A percentile compares a stretch with the other conserved stretches of the same genome.
Conservation (phyloP, 2,888 invertebrate species). For the Caenorhabditis plicata region DNA sequence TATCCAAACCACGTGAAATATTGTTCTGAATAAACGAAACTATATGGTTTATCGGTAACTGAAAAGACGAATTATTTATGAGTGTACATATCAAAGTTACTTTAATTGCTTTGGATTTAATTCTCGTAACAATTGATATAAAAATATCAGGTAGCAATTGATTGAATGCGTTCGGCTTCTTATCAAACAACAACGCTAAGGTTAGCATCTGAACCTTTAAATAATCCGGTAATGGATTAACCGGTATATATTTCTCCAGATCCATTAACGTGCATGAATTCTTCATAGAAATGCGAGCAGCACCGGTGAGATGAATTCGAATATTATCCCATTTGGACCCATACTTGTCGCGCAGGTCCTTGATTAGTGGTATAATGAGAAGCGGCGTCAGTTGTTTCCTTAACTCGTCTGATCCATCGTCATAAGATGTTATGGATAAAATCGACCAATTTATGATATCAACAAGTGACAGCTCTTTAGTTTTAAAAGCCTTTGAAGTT, state of each 20-base stretch:
- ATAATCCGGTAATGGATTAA: background rate
- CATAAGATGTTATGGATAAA: constrained; percentile 1
- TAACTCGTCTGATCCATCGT: constrained; percentile 4
- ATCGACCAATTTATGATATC: background rate
- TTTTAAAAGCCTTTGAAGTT: background rate
- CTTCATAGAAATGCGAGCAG: background rate
- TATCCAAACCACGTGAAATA: no score
- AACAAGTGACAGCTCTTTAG: background rate
- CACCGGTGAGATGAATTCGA: constrained; percentile 1
- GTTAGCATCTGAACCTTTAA: background rate
- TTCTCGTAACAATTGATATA: no score
- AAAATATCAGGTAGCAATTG: no score
- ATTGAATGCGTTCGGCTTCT: constrained; percentile 1
- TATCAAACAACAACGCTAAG: background rate
- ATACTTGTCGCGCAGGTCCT: constrained; percentile 7
- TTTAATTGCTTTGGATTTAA: no score
- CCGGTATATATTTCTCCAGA: constrained; percentile 5
- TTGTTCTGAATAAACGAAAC: no score
- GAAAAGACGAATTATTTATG: no score
- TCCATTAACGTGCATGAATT: background rate
- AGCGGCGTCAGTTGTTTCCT: constrained; percentile 14
- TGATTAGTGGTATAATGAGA: constrained; percentile 9
- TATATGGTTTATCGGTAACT: no score
- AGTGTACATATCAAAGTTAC: no score
- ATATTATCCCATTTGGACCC: constrained; percentile 15